Evolutionary conservation across 2,113 vertebrate species (phyloP).

Genomic region (Gavia stellata): DNA sequence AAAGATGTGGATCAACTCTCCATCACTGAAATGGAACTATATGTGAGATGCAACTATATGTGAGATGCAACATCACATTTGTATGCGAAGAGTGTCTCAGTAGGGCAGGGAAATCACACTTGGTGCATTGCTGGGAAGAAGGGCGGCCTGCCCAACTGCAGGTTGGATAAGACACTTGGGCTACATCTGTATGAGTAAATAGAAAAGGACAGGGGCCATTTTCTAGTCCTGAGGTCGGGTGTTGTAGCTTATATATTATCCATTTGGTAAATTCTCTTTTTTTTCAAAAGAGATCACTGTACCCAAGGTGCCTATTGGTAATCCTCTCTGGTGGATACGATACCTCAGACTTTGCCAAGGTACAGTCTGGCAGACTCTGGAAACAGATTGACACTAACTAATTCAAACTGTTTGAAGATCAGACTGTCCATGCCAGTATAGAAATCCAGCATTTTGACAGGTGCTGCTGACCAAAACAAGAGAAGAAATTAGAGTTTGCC

Average conservation of each 20-base stretch:
- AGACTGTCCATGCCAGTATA: neutral
- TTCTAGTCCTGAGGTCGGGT: neutral
- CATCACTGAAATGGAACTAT: neutral
- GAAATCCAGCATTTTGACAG: neutral
- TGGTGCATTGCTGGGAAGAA: neutral
- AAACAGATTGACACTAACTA: neutral
- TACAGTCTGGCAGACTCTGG: neutral
- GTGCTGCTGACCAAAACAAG: neutral
- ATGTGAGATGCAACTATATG: neutral
- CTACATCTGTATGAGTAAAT: neutral
- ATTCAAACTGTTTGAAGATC: neutral
- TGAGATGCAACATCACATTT: neutral
- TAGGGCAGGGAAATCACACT: neutral
- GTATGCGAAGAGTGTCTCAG: neutral
- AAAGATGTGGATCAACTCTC: neutral
- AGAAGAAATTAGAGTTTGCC: neutral
- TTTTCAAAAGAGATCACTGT: neutral
- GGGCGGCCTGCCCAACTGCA: neutral
- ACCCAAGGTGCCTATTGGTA: neutral
- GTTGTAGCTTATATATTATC: neutral
- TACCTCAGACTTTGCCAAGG: neutral
- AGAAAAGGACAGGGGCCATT: neutral
- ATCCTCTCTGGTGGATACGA: neutral
- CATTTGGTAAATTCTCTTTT: neutral
- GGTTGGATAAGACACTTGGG: neutral